Percentiles rank a stretch among this genome's conserved stretches.
These are phyloP conservation scores for Bovichtus diacanthus DNA, from an alignment of 2,797 vertebrate genomes.

Conservation along the genomic window DNA sequence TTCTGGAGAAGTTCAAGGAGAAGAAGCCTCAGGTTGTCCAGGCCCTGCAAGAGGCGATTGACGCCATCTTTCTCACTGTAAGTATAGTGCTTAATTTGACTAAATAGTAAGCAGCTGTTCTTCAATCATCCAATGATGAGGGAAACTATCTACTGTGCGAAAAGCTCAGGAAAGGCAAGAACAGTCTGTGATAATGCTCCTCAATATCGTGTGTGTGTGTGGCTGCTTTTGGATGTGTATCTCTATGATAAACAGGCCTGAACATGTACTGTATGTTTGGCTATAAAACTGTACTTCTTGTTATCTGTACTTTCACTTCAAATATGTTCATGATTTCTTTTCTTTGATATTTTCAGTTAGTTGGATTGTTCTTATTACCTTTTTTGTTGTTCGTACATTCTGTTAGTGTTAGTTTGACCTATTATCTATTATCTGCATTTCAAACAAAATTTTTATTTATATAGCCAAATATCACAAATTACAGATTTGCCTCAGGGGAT, in stretches of 20 bases:
- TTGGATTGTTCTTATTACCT: background rate
- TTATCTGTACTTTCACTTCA: background rate
- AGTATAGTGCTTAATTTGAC: slow-evolving; percentile 66
- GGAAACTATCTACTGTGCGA: background rate
- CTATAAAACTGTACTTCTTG: background rate
- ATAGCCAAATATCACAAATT: too few species aligned
- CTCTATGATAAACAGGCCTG: background rate
- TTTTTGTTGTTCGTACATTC: too few species aligned
- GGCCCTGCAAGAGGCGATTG: slow-evolving; percentile 96
- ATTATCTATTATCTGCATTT: too few species aligned
- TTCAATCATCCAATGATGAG: background rate
- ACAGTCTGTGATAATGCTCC: too few species aligned
- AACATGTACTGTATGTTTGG: background rate
- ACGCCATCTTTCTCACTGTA: slow-evolving; percentile 96
- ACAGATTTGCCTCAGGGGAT: too few species aligned
- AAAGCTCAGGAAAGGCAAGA: background rate
- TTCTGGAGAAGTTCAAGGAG: slow-evolving; percentile 99
- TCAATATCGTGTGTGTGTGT: background rate
- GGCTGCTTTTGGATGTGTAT: background rate
- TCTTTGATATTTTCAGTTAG: background rate
- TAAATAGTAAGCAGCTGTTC: background rate
- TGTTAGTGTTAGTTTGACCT: too few species aligned
- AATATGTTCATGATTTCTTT: background rate
- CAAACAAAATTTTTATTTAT: too few species aligned
- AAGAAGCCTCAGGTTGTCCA: slow-evolving; percentile 98